Base-by-base conservation (phyloP, 2,888 invertebrate species). In the Coelinius sp. region DNA sequence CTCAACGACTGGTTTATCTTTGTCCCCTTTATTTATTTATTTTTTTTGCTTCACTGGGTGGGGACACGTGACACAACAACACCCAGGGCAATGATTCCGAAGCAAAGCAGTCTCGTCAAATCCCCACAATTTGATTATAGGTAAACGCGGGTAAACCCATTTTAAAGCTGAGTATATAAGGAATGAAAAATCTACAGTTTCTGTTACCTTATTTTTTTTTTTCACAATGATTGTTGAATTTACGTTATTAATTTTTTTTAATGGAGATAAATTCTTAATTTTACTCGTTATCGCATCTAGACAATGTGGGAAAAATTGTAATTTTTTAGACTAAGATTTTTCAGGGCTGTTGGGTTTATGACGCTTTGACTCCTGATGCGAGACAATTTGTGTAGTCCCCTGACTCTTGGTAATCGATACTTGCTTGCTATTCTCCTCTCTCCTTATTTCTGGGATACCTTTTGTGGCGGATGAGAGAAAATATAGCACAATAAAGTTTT, bases 331-430 rank as follows among this genome's bases (percentile, higher is more conserved):
- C 7, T 6, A 24, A 24, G 5, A 24, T 7, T 56, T 56, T n/a
- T 46, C 5, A 14, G 46, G 4, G 1, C 17, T 46, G 46, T 46
- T 14, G 46, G 2, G 49, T 49, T 49, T 22, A 49, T 49, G 49
- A 10, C 17, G 20, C 49, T 49, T 25, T 56, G 56, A 56, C 25
- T 27, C 56, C 3, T n/a, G n/a, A n/a, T 56, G 56, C n/a, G n/a
- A 25, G 10, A 20, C 49, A 22, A 49, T 49, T 49, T 20, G 49
- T 17, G 49, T 10, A 17, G 20, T 49, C 22, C 20, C 20, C 8
- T 49, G 49, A 49, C 49, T 17, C 49, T 49, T 49, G 49, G 7
- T n/a, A 56, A 56, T 56, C 56, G 56, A 56, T 56, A 56, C 56
- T 22, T 25, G 22, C 53, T 14, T 25, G n/a, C 14, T 53, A 24